A percentile compares a stretch with the other conserved stretches of the same genome.
Conservation (phyloP, 2,797 vertebrate genomes). For the Karalla daura region DNA sequence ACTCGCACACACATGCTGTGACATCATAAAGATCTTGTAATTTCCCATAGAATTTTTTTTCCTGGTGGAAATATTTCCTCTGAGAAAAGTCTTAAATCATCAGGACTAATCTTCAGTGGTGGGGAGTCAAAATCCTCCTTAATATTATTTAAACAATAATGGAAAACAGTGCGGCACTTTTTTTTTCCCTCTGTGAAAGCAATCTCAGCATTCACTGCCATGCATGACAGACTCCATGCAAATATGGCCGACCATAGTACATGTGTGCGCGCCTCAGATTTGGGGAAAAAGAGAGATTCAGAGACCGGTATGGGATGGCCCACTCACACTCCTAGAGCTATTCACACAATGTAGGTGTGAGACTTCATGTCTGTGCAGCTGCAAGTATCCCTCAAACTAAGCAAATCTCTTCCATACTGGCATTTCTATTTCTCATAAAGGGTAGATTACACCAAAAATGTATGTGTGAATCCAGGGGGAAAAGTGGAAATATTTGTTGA, state of each 20-base stretch:
- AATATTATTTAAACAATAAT: constrained; percentile 5
- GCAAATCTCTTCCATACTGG: not conserved
- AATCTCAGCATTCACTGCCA: constrained; percentile 19
- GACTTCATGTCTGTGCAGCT: constrained; percentile 15
- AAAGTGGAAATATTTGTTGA: not conserved
- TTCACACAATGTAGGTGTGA: not conserved
- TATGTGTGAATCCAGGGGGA: not conserved
- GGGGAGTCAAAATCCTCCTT: constrained; percentile 15
- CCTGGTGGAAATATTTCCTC: not conserved
- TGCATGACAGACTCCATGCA: not conserved
- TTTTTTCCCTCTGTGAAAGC: constrained; percentile 8
- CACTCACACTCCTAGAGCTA: constrained; percentile 20
- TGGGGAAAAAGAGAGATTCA: constrained; percentile 1
- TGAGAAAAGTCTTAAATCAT: not conserved
- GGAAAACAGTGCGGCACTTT: constrained; percentile 15
- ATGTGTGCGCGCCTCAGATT: constrained; percentile 19
- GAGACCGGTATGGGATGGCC: constrained; percentile 27
- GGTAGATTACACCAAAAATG: constrained; percentile 12
- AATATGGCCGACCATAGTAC: not conserved
- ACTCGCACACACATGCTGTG: not conserved
- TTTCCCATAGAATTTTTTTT: too few species aligned
- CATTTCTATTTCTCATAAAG: constrained; percentile 10
- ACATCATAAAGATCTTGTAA: not conserved
- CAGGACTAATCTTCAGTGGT: not conserved
- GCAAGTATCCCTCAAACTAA: not conserved